Conservation (phyloP, 2,888 invertebrate species). For the Drosophila koepferae region DNA sequence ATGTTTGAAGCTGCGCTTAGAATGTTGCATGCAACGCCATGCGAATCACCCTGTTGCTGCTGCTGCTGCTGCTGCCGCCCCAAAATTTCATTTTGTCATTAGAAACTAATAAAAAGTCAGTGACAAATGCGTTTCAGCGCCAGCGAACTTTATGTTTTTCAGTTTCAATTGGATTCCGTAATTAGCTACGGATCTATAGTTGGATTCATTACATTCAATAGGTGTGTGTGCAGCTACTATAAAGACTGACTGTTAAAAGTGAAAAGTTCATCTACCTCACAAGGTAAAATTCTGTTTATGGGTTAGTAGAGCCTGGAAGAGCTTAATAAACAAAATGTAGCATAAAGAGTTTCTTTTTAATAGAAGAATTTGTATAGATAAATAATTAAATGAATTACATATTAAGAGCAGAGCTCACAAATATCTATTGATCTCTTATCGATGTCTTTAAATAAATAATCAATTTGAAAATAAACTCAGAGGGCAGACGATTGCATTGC, state of each 20-base stretch:
- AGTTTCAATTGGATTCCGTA: constrained; percentile 17
- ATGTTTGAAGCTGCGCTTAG: constrained; percentile 59
- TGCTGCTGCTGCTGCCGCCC: constrained; percentile 19
- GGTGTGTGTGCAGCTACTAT: background rate
- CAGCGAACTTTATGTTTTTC: constrained; percentile 1
- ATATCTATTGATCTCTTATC: no score
- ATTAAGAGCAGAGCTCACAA: no score
- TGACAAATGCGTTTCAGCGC: constrained; percentile 6
- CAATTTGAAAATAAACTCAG: no score
- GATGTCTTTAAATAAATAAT: no score
- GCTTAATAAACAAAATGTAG: background rate
- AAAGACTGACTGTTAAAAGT: background rate
- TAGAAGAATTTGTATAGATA: no score
- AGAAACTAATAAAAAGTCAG: constrained; percentile 69
- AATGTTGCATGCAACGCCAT: constrained; percentile 63
- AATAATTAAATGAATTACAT: no score
- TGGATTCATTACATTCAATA: background rate
- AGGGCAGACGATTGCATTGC: no score
- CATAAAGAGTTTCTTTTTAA: no score
- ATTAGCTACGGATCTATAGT: constrained; percentile 6
- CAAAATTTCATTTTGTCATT: constrained; percentile 73
- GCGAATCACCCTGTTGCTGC: constrained; percentile 24
- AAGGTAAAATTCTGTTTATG: background rate
- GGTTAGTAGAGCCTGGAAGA: background rate
- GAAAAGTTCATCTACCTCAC: background rate